A percentile compares a stretch with the other conserved stretches of the same genome.
Evolutionary conservation across 2,797 vertebrate genomes (phyloP).

Genomic region (Myoxocephalus aenaeus): DNA sequence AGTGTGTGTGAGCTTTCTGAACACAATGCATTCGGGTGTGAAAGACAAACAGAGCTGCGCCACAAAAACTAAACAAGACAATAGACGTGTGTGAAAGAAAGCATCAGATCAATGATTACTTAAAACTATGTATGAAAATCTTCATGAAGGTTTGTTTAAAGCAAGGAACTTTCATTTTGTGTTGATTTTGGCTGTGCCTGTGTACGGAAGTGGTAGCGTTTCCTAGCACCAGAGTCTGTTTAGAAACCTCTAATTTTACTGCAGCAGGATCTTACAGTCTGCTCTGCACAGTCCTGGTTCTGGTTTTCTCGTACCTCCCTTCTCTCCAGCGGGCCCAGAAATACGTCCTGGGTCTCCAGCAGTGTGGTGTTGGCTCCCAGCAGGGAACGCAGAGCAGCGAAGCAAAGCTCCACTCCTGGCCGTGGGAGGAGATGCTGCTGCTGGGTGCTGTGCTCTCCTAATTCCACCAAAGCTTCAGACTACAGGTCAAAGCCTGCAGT

Average conservation of each 20-base stretch:
- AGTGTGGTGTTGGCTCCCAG: too few relatives aligned
- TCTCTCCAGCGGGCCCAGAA: too few relatives aligned
- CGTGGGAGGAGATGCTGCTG: too few relatives aligned
- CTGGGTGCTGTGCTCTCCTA: neutral
- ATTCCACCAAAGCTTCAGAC: neutral
- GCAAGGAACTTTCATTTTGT: neutral
- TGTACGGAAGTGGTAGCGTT: neutral
- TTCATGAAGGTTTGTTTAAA: neutral
- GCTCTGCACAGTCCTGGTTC: too few relatives aligned
- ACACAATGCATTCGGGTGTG: conserved; percentile 66
- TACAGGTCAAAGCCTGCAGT: neutral
- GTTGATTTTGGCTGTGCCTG: neutral
- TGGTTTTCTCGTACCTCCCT: too few relatives aligned
- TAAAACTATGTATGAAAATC: neutral
- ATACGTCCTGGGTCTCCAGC: too few relatives aligned
- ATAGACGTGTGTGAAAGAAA: conserved; percentile 43
- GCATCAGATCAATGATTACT: conserved; percentile 27
- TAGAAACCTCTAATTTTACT: neutral
- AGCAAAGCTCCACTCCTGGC: too few relatives aligned
- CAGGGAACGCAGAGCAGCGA: too few relatives aligned
- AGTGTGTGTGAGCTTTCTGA: conserved; percentile 65
- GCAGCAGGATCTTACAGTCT: neutral
- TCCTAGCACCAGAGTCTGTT: neutral
- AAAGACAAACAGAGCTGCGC: conserved; percentile 64
- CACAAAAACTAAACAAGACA: conserved; percentile 56